These are phyloP conservation scores for Carassius auratus DNA, from an alignment of 2,113 vertebrate genomes.

Conservation along the genomic window DNA sequence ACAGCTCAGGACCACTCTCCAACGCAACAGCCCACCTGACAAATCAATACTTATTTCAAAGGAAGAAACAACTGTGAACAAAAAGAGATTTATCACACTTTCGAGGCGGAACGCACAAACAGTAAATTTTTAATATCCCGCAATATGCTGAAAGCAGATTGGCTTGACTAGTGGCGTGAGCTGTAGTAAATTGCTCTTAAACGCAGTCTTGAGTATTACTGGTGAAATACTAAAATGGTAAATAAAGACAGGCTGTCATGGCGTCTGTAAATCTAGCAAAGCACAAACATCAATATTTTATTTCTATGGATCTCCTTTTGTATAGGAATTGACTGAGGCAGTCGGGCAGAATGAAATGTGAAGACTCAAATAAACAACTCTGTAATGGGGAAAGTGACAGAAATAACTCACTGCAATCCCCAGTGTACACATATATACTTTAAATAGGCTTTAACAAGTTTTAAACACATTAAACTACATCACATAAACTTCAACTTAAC, in stretches of 20 bases:
- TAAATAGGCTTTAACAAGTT: neutral
- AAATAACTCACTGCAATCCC: neutral
- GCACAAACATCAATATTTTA: constrained; percentile 46
- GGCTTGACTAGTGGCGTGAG: neutral
- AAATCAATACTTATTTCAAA: constrained; percentile 59
- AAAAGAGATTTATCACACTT: constrained; percentile 47
- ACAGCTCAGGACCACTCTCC: constrained; percentile 44
- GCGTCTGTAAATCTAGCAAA: constrained; percentile 12
- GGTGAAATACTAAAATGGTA: constrained; percentile 39
- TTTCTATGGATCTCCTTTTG: constrained; percentile 37
- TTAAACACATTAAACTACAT: neutral
- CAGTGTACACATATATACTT: neutral
- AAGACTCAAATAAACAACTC: constrained; percentile 48
- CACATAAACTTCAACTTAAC: neutral
- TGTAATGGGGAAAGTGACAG: constrained; percentile 34
- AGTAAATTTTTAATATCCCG: constrained; percentile 34
- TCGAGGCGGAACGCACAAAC: constrained; percentile 17
- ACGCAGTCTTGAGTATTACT: neutral
- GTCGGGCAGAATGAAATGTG: constrained; percentile 35
- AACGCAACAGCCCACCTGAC: constrained; percentile 52
- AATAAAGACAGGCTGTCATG: constrained; percentile 40
- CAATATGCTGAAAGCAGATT: constrained; percentile 29
- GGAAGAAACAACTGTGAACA: constrained; percentile 51
- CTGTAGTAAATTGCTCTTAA: constrained; percentile 36
- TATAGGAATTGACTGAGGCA: constrained; percentile 38